Percentiles rank a stretch among this genome's conserved stretches.
phyloP scores from a whole-genome alignment of 1,140 invertebrate species.

The Lethocerus indicus region DNA sequence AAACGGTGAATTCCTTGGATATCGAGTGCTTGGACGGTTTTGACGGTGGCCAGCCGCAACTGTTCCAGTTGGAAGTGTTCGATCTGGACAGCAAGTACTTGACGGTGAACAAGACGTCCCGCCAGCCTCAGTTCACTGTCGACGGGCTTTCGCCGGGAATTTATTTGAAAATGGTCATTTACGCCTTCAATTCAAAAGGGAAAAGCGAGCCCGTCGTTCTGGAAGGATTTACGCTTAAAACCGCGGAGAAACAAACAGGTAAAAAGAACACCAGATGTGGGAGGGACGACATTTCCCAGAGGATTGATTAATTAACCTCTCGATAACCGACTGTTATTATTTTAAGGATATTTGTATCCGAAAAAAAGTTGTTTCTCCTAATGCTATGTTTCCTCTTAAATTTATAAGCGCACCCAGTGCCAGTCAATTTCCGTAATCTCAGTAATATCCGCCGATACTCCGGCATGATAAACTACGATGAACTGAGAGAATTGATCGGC shows the following conservation, averaged over 20 bases:
- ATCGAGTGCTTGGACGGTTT: constrained; percentile 65
- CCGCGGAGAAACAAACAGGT: constrained; percentile 67
- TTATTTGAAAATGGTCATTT: constrained; percentile 49
- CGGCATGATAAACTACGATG: too few relatives aligned
- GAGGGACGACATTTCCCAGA: too few relatives aligned
- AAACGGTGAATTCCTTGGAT: constrained; percentile 57
- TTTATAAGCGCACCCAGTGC: too few relatives aligned
- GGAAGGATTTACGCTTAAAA: constrained; percentile 49
- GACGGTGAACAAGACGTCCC: constrained; percentile 46
- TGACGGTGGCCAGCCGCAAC: constrained; percentile 54
- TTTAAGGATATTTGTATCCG: too few relatives aligned
- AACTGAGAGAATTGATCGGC: too few relatives aligned
- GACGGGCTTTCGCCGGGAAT: constrained; percentile 48
- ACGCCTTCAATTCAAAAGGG: constrained; percentile 71
- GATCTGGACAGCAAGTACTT: constrained; percentile 45
- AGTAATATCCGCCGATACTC: too few relatives aligned
- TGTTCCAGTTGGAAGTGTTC: constrained; percentile 53
- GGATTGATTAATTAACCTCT: too few relatives aligned
- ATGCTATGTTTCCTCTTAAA: too few relatives aligned
- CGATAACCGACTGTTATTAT: too few relatives aligned
- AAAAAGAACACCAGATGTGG: too few relatives aligned
- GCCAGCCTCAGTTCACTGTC: constrained; percentile 44
- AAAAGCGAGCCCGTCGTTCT: constrained; percentile 45
- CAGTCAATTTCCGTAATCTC: too few relatives aligned
- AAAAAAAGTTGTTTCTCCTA: too few relatives aligned